Conservation (phyloP, 2,113 vertebrate species). For the Nibea coibor region DNA sequence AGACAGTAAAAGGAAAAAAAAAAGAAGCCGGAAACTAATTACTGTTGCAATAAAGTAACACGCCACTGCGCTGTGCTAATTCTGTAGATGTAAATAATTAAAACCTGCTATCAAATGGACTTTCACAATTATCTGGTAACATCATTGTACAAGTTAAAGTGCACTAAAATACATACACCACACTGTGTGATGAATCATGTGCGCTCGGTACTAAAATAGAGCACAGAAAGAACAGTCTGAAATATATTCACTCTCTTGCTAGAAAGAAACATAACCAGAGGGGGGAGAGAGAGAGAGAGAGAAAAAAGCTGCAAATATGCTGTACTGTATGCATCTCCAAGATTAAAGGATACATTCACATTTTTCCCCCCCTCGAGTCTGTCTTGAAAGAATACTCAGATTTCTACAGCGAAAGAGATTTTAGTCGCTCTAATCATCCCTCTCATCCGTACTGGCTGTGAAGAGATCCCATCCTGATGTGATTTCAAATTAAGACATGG, state of each 20-base stretch:
- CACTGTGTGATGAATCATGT: constrained; percentile 56
- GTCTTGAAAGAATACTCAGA: background rate
- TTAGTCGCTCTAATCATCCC: background rate
- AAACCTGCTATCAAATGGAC: constrained; percentile 58
- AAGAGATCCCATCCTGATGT: background rate
- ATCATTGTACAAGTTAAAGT: constrained; percentile 53
- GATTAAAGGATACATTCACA: constrained; percentile 2
- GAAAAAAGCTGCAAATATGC: constrained; percentile 4
- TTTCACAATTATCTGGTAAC: constrained; percentile 63
- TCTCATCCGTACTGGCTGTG: background rate
- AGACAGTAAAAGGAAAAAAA: constrained; percentile 9
- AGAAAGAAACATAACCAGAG: constrained; percentile 52
- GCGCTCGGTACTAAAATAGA: constrained; percentile 59
- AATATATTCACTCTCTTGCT: constrained; percentile 41
- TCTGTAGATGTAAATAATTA: constrained; percentile 72
- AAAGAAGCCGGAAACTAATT: constrained; percentile 57
- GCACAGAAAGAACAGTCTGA: constrained; percentile 25
- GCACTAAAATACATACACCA: constrained; percentile 53
- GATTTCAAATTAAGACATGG: constrained; percentile 13
- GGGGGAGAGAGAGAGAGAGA: background rate
- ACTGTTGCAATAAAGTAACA: constrained; percentile 59
- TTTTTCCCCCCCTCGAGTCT: background rate
- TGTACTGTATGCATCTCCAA: background rate
- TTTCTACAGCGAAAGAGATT: background rate
- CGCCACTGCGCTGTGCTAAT: constrained; percentile 52